Base-by-base conservation (phyloP, 2,113 vertebrate species). In the Tragulus kanchil region DNA sequence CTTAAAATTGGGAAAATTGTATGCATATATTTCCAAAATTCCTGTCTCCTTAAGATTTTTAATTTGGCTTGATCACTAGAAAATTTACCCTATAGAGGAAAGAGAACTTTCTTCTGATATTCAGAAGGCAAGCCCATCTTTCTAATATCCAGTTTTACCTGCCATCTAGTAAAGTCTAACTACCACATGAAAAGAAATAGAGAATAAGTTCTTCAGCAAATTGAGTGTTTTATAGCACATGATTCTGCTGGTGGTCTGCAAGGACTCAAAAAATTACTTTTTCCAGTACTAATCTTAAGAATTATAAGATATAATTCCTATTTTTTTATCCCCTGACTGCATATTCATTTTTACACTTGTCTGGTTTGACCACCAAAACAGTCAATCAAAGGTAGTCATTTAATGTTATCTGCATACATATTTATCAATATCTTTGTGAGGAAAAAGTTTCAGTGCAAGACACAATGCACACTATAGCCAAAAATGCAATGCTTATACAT, bases 331-430 rank as follows among this genome's bases (percentile, higher is more conserved):
- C 36, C 12, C 8, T 64, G 6, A 3, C 52, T 85, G 17, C 28
- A 36, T 71, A 65, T 45, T 86, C 9, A 0, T 56, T 95, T 85
- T 21, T 23, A 62, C 3, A 54, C 52, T 90, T 87, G 23, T 75
- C 15, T 83, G 5, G 48, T 87, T 88, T 91, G 11, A 26, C 19
- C 31, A 88, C 15, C 26, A 85, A 87, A 56, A 25, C 3, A 25
- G 54, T 52, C 36, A 31, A 17, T 56, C 61, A 82, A 93, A 71
- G 67, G 15, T 50, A 65, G 16, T 61, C 45, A 62, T 3, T 56
- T 26, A 73, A 71, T 58, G 78, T 97, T 50, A 82, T 78, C 79
- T 93, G 61, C 3, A 78, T 84, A 65, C 5, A 89, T 90, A 78
- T 92, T 62, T 91, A 83, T 73, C 59, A 61, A 28, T 48, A 62